These are phyloP conservation scores for Sphaeramia orbicularis DNA, from an alignment of 2,797 vertebrate genomes.

Conservation along the genomic window DNA sequence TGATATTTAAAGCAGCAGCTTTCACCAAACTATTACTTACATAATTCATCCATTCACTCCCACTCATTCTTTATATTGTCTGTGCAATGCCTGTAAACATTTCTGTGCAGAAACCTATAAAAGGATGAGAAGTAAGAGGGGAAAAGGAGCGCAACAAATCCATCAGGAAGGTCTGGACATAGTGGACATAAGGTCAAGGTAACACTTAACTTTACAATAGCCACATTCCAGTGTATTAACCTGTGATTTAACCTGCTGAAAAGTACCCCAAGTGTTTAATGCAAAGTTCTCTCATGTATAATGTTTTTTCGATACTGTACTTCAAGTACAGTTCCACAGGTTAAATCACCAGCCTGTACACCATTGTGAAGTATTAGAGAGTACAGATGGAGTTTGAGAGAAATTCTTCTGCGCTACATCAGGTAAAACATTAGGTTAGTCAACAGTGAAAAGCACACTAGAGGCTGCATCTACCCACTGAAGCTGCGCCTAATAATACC, in stretches of 20 bases:
- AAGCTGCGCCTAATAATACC: slow-evolving; percentile 65
- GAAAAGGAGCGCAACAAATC: slow-evolving; percentile 56
- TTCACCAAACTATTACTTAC: slow-evolving; percentile 33
- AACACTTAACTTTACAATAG: slow-evolving; percentile 65
- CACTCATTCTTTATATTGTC: slow-evolving; percentile 54
- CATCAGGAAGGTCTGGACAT: slow-evolving; percentile 52
- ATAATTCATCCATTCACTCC: slow-evolving; percentile 52
- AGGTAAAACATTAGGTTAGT: slow-evolving; percentile 51
- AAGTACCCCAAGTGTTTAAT: slow-evolving; percentile 58
- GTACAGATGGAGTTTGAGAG: slow-evolving; percentile 13
- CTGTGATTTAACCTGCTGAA: slow-evolving; percentile 56
- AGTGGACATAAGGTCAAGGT: slow-evolving; percentile 59
- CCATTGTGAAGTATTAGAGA: background rate
- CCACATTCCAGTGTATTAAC: slow-evolving; percentile 60
- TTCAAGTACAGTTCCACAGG: slow-evolving; percentile 19
- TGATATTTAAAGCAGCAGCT: slow-evolving; percentile 11
- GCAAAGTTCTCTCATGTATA: slow-evolving; percentile 36
- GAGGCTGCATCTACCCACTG: slow-evolving; percentile 53
- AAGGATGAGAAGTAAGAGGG: slow-evolving; percentile 34
- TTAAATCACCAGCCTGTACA: slow-evolving; percentile 7
- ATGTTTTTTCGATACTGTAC: slow-evolving; percentile 16
- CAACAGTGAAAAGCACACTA: slow-evolving; percentile 47
- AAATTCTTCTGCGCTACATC: slow-evolving; percentile 32
- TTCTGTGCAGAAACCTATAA: slow-evolving; percentile 52
- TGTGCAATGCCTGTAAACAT: slow-evolving; percentile 47